Evolutionary conservation across 2,113 vertebrate species (phyloP), one percentile per base, ranked within the genome.

Genomic region (Zosterops hypoxanthus): DNA sequence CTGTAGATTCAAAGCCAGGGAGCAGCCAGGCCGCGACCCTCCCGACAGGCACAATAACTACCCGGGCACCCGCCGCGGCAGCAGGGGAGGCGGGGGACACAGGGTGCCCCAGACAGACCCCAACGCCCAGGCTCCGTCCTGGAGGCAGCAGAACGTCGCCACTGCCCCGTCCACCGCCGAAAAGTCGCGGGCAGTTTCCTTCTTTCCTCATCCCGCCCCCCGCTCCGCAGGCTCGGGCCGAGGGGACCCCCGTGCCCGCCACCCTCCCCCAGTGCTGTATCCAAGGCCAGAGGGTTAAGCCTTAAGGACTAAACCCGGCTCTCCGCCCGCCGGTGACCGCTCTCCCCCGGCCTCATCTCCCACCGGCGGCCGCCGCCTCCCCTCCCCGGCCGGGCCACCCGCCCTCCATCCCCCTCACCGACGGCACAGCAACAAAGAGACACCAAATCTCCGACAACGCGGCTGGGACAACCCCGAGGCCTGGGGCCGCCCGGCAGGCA

Each of bases 351-450:
- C 55, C 25, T 46, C 66, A 12, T 20, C 5, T 6, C 33, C 25
- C 50, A 42, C 7, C 4, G 33, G 21, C n/a, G 52, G 52, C 77
- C 34, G 7, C 20, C 11, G 8, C 41, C 33, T 33, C 16, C 22
- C 11, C 9, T 53, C 28, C n/a, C 24, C n/a, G n/a, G n/a, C n/a
- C n/a, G n/a, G n/a, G n/a, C n/a, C n/a, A n/a, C n/a, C n/a, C n/a
- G n/a, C n/a, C n/a, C n/a, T 50, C 24, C 10, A 13, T 17, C 22
- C 36, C 25, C 11, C 8, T 49, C 66, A 88, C 61, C 39, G 71
- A 92, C 56, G 47, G 55, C 52, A 44, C 39, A 50, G 86, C 85
- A 61, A 97, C 96, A 97, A 97, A 97, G 94, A 95, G 79, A 84
- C 86, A 82, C 80, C 94, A 91, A 88, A 86, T 69, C 78, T 94